A percentile compares a stretch with the other conserved stretches of the same genome.
These are phyloP conservation scores for Karalla daura DNA, from an alignment of 2,797 vertebrate genomes.

Conservation along the genomic window DNA sequence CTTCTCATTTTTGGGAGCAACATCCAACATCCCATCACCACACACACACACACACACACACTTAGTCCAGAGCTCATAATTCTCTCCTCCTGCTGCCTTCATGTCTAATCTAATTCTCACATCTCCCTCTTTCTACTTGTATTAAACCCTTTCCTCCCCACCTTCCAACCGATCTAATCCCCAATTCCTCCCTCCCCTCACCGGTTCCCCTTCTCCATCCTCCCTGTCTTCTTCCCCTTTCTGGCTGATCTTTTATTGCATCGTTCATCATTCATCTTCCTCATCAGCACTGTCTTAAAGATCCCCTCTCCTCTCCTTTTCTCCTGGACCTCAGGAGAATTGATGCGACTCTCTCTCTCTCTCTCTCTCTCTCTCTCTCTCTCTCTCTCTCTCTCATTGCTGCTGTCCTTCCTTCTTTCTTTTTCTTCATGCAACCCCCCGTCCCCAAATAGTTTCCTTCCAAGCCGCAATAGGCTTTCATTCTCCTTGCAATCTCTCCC, in stretches of 20 bases:
- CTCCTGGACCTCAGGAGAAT: constrained; percentile 32
- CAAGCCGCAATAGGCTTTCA: constrained; percentile 64
- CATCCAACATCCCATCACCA: neutral
- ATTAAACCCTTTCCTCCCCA: constrained; percentile 57
- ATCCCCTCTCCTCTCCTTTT: constrained; percentile 41
- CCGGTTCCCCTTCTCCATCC: constrained; percentile 23
- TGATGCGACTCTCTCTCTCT: constrained; percentile 26
- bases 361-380: constrained; percentile 21
- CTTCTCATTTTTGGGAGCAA: constrained; percentile 19
- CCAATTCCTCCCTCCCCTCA: constrained; percentile 45
- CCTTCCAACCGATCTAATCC: constrained; percentile 62
- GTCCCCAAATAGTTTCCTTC: constrained; percentile 46
- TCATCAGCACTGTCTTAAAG: constrained; percentile 59
- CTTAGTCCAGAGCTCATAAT: constrained; percentile 49
- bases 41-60: constrained; percentile 14
- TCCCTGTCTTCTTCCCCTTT: constrained; percentile 26
- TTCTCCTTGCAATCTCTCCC: constrained; percentile 62
- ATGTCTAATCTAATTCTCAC: constrained; percentile 62
- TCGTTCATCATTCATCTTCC: constrained; percentile 60
- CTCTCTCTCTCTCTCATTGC: constrained; percentile 25
- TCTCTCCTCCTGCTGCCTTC: constrained; percentile 42
- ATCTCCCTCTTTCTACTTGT: constrained; percentile 53
- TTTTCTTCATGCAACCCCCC: constrained; percentile 1
- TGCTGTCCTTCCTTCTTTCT: constrained; percentile 23
- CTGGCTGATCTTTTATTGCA: constrained; percentile 69